Conservation (phyloP, 2,888 invertebrate genomes). For the Rotaria socialis region DNA sequence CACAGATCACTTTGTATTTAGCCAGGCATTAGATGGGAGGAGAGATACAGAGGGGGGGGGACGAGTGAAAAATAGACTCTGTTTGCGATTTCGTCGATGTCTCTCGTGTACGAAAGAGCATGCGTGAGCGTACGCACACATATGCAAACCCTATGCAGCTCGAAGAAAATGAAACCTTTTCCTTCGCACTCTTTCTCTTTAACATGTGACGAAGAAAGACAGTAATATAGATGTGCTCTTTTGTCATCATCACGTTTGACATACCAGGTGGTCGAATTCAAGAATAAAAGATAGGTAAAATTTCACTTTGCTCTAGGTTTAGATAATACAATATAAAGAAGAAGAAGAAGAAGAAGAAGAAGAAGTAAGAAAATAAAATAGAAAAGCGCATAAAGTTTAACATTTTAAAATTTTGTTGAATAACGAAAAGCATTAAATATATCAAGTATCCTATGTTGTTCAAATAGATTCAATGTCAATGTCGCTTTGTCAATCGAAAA, state of each 20-base stretch:
- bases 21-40: constrained; percentile 14
- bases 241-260: constrained; percentile 32
- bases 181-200: neutral
- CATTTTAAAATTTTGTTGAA: neutral
- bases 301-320: neutral
- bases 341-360: too few species aligned
- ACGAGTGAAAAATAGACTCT: neutral
- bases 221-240: constrained; percentile 22
- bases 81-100: constrained; percentile 10
- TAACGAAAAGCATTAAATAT: neutral
- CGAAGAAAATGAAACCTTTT: constrained; percentile 29
- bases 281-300: constrained; percentile 5
- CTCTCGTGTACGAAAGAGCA: neutral
- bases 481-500: neutral
- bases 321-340: neutral
- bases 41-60: neutral
- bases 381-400: neutral
- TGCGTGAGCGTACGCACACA: neutral
- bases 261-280: constrained; percentile 12
- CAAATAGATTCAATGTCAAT: neutral
- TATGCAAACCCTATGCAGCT: neutral
- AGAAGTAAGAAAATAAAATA: neutral
- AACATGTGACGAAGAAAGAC: constrained; percentile 19
- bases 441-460: too few species aligned
- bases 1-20: neutral